Evolutionary conservation across 2,888 invertebrate genomes (phyloP).

Genomic region (Agriopis marginaria): DNA sequence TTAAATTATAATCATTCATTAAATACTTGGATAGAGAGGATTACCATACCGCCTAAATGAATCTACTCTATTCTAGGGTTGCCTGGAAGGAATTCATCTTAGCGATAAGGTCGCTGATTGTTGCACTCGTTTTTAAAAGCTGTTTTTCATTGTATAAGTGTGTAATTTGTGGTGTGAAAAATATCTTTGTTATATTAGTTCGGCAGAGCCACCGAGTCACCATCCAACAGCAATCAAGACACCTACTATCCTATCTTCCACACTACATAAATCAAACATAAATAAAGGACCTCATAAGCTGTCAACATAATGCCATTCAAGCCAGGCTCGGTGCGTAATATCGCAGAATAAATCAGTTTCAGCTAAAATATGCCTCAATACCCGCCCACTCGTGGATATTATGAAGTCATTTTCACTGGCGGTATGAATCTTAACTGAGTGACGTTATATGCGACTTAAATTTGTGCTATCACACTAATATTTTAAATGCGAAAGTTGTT

Average conservation of each 20-base stretch:
- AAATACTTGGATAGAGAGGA: too few species aligned
- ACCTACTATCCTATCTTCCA: constrained; percentile 66
- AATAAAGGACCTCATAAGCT: constrained; percentile 84
- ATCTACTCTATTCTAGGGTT: too few species aligned
- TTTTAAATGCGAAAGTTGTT: too few species aligned
- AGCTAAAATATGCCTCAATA: constrained; percentile 80
- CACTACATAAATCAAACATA: constrained; percentile 83
- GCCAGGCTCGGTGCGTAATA: constrained; percentile 81
- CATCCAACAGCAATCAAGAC: constrained; percentile 12
- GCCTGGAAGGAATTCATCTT: too few species aligned
- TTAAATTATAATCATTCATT: too few species aligned
- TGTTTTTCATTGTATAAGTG: too few species aligned
- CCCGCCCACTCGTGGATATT: constrained; percentile 70
- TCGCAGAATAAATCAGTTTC: constrained; percentile 80
- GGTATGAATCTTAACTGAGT: constrained; percentile 34
- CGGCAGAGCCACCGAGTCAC: constrained; percentile 4
- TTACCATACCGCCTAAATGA: too few species aligned
- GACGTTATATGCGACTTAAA: constrained; percentile 15
- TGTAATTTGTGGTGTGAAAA: too few species aligned
- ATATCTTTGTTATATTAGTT: too few species aligned
- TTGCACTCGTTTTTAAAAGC: too few species aligned
- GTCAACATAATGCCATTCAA: constrained; percentile 84
- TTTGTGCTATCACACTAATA: too few species aligned
- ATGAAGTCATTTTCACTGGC: constrained; percentile 68
- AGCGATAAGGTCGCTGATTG: too few species aligned